Evolutionary conservation across 2,888 invertebrate species (phyloP).

Genomic region (Mythimna vitellina): DNA sequence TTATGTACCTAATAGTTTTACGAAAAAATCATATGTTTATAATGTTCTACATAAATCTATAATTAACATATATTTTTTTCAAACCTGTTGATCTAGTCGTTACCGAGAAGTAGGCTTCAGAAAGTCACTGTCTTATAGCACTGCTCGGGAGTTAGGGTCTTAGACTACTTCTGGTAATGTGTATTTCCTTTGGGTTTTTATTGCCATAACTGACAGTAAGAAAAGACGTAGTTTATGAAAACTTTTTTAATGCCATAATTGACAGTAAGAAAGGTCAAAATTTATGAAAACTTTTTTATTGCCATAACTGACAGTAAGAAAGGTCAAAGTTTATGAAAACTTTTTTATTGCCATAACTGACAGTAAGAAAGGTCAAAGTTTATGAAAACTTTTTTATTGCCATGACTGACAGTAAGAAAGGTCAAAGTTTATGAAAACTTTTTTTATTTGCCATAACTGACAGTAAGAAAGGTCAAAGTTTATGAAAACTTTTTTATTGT

Average conservation of each 20-base stretch:
- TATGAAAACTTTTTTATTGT: background rate
- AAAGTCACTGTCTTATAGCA: too few relatives aligned
- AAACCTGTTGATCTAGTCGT: too few relatives aligned
- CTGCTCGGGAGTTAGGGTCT: too few relatives aligned
- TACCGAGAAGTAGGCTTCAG: too few relatives aligned
- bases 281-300: slow-evolving; percentile 2
- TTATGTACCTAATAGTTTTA: too few relatives aligned
- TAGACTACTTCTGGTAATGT: slow-evolving; percentile 30
- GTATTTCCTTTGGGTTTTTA: slow-evolving; percentile 16
- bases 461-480: background rate
- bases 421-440: background rate
- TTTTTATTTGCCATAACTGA: too few relatives aligned
- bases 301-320: too few relatives aligned
- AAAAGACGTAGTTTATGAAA: background rate
- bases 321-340: background rate
- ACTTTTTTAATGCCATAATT: background rate
- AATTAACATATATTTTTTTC: too few relatives aligned
- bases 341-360: background rate
- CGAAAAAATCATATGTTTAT: too few relatives aligned
- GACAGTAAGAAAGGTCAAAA: background rate
- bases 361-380: background rate
- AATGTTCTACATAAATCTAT: too few relatives aligned
- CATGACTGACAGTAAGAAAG: background rate
- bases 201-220: background rate
- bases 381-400: background rate